Percentiles rank a stretch among this genome's conserved stretches.
These are phyloP conservation scores for Sprattus sprattus DNA, from an alignment of 2,113 vertebrate genomes.

Conservation along the genomic window DNA sequence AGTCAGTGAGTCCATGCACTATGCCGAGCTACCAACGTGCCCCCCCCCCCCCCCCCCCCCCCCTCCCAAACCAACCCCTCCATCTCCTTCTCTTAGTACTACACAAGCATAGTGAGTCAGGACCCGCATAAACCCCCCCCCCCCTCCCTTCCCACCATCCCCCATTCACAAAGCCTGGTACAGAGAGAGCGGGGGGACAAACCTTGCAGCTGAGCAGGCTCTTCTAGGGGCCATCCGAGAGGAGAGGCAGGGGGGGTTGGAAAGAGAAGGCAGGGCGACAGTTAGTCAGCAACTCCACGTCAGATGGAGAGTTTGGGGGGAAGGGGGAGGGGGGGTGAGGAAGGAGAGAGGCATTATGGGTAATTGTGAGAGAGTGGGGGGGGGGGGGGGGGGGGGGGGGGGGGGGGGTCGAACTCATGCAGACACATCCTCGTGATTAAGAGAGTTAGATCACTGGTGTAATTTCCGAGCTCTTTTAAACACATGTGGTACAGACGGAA, in stretches of 20 bases:
- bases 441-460: not conserved
- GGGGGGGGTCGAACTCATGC: constrained; percentile 23
- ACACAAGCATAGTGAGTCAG: constrained; percentile 18
- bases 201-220: constrained; percentile 76
- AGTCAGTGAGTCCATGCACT: constrained; percentile 2
- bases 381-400: constrained; percentile 21
- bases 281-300: constrained; percentile 69
- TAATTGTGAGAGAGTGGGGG: not conserved
- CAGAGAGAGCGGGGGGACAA: constrained; percentile 76
- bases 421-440: not conserved
- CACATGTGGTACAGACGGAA: not conserved
- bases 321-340: constrained; percentile 34
- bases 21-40: not conserved
- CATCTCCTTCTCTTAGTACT: not conserved
- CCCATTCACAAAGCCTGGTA: constrained; percentile 64
- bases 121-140: constrained; percentile 9
- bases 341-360: constrained; percentile 21
- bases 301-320: constrained; percentile 48
- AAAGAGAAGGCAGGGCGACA: constrained; percentile 74
- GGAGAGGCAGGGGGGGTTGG: constrained; percentile 65
- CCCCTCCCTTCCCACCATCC: constrained; percentile 29
- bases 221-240: constrained; percentile 74
- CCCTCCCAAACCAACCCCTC: not conserved
- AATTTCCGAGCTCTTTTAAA: not conserved
- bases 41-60: not conserved